Evolutionary conservation across 2,113 vertebrate genomes (phyloP).

Genomic region (Misgurnus anguillicaudatus): DNA sequence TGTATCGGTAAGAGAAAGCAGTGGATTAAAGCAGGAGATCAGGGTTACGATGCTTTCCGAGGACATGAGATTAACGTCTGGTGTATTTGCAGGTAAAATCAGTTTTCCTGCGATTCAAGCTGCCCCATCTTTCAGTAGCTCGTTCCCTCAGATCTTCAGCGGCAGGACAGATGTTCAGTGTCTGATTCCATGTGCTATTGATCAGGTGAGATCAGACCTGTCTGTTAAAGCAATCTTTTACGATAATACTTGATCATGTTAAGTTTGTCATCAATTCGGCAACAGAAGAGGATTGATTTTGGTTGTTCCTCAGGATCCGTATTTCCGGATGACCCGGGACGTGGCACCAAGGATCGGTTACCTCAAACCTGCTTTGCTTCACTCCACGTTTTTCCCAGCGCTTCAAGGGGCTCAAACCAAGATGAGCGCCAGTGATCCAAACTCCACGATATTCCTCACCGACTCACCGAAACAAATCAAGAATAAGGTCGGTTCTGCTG

Average conservation of each 20-base stretch:
- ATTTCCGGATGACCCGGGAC: slow-evolving; percentile 97
- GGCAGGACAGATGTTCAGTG: slow-evolving; percentile 86
- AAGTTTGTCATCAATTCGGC: too few species aligned
- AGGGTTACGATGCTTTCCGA: not conserved
- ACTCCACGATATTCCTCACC: slow-evolving; percentile 95
- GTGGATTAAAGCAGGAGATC: not conserved
- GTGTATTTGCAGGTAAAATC: slow-evolving; percentile 86
- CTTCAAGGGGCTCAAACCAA: slow-evolving; percentile 97
- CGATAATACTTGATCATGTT: too few species aligned
- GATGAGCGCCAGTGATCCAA: slow-evolving; percentile 96
- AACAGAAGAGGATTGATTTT: not conserved
- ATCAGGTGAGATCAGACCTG: slow-evolving; percentile 80
- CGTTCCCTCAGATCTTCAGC: slow-evolving; percentile 92
- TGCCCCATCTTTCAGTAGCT: slow-evolving; percentile 93
- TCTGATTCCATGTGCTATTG: slow-evolving; percentile 97
- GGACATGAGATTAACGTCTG: not conserved
- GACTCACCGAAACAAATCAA: slow-evolving; percentile 97
- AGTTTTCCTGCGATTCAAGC: slow-evolving; percentile 97
- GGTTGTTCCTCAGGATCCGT: slow-evolving; percentile 83
- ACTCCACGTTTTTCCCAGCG: slow-evolving; percentile 96
- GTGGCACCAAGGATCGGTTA: slow-evolving; percentile 91
- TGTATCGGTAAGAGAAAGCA: slow-evolving; percentile 84
- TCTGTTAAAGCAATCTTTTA: too few species aligned
- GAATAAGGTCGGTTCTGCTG: slow-evolving; percentile 80
- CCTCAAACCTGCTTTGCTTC: slow-evolving; percentile 91